Conservation (phyloP, 2,888 invertebrate species). For the Pyrrhia umbra region DNA sequence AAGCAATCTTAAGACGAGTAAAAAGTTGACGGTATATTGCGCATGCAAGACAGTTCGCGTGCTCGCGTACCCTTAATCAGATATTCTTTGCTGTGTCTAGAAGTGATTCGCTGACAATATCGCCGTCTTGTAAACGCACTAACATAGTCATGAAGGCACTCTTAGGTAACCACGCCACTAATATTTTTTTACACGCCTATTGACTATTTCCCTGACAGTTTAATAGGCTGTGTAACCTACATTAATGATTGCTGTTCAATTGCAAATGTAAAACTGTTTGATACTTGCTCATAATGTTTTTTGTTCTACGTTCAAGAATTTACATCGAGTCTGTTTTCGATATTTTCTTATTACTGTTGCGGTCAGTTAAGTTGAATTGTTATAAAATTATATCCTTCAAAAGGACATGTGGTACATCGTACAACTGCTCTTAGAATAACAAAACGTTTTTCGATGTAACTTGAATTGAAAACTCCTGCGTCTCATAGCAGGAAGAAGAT, state of each 20-base stretch:
- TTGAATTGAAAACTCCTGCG: conserved; percentile 16
- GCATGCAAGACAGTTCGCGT: conserved; percentile 73
- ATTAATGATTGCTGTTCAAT: conserved; percentile 59
- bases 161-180: conserved; percentile 65
- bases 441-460: conserved; percentile 18
- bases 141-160: conserved; percentile 55
- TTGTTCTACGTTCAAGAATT: conserved; percentile 52
- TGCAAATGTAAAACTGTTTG: conserved; percentile 60
- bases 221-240: conserved; percentile 64
- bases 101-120: conserved; percentile 62
- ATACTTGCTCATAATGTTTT: conserved; percentile 39
- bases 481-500: conserved; percentile 22
- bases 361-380: conserved; percentile 39
- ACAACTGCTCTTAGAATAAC: conserved; percentile 19
- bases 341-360: conserved; percentile 40
- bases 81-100: conserved; percentile 70
- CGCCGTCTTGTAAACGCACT: conserved; percentile 47
- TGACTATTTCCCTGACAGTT: conserved; percentile 68
- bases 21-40: conserved; percentile 68
- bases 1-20: conserved; percentile 68
- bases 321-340: conserved; percentile 60
- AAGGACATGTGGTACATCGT: conserved; percentile 34
- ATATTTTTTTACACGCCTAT: conserved; percentile 64
- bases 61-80: conserved; percentile 73
- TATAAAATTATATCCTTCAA: conserved; percentile 37